Evolutionary conservation across 1,140 invertebrate species (phyloP).

Genomic region (Apis mellifera): Amel_HAv3.1 CM009941.2:9872501-9873000

Average conservation of each 20-base stretch:
- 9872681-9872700: not conserved
- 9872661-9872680: not conserved
- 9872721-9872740: no score
- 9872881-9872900: slow-evolving; percentile 10
- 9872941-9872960: not conserved
- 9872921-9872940: slow-evolving; percentile 29
- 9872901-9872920: slow-evolving; percentile 32
- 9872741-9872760: not conserved
- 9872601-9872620: no score
- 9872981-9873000: not conserved
- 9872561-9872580: slow-evolving; percentile 5
- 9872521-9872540: slow-evolving; percentile 17
- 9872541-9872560: slow-evolving; percentile 5
- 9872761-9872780: not conserved
- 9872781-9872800: slow-evolving; percentile 9
- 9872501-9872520: not conserved
- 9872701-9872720: no score
- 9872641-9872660: not conserved
- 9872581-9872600: slow-evolving; percentile 5
- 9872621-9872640: no score
- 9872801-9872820: not conserved
- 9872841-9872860: slow-evolving; percentile 23
- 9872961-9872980: not conserved
- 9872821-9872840: slow-evolving; percentile 21
- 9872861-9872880: not conserved